These are phyloP conservation scores for Istiophorus platypterus DNA, from an alignment of 2,113 vertebrate genomes.

Conservation along the genomic window DNA sequence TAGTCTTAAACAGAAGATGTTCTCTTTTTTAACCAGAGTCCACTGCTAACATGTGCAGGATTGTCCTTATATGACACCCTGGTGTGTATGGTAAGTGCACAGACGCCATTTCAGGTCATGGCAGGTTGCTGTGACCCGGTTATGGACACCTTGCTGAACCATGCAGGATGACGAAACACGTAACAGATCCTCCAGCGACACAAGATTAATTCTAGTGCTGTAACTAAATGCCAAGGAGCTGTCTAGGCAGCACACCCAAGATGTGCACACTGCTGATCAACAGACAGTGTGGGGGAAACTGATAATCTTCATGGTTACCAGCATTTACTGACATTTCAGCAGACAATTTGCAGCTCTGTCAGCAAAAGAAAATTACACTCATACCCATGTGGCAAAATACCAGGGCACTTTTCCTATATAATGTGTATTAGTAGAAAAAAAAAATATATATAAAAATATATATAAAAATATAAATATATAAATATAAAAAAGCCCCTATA, in stretches of 20 bases:
- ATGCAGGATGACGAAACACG: constrained; percentile 33
- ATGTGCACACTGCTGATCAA: not conserved
- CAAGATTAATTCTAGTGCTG: constrained; percentile 39
- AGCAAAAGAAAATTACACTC: not conserved
- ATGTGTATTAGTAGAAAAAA: constrained; percentile 2
- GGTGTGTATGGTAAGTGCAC: not conserved
- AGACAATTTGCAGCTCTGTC: not conserved
- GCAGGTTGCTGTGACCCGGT: constrained; percentile 22
- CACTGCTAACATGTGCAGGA: not conserved
- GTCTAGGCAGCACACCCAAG: constrained; percentile 2
- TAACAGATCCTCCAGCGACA: constrained; percentile 53
- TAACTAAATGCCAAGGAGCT: constrained; percentile 54
- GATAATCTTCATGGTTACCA: not conserved
- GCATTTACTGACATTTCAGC: not conserved
- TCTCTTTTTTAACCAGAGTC: constrained; percentile 4
- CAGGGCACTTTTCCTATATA: not conserved
- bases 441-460: no score
- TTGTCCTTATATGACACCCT: constrained; percentile 16
- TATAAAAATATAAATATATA: not conserved
- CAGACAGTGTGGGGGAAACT: not conserved
- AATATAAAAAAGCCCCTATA: not conserved
- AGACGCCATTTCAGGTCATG: constrained; percentile 21
- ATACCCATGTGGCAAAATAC: not conserved
- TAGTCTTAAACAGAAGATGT: not conserved
- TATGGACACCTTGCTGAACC: constrained; percentile 31